Base-by-base conservation (phyloP, 1,140 invertebrate genomes). In the Planococcus citri region DNA sequence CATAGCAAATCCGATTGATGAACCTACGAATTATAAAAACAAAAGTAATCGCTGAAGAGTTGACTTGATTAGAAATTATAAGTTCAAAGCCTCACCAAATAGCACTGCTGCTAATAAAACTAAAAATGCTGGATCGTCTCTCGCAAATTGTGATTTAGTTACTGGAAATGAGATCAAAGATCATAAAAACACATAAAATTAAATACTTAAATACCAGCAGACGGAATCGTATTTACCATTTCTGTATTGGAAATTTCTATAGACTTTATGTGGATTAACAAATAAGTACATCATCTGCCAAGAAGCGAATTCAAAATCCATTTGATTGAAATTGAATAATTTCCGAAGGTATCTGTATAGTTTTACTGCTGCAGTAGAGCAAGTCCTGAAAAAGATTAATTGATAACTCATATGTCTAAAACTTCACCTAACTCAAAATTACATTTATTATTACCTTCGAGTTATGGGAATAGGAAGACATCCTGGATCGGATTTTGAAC, bases 211-310 rank as follows among this genome's bases (percentile, higher is more conserved):
- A 64, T 25, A 24, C 60, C n/a, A 68, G 27, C 24, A 64, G 73
- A 86, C 85, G 84, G n/a, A 85, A 96, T 94, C 90, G 87, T n/a
- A 99, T 99, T 80, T 96, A 96, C 94, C 90, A 88, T 99, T 99
- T 80, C 97, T 88, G 80, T 97, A 98, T 75, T 95, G 90, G 79
- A 97, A 98, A 82, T 98, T 97, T 79, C 94, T 87, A 76, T 97
- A 98, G 1, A 99, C 94, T 86, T 97, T 98, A 78, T 98, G 94
- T 25, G 97, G 97, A 0, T 94, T 84, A 70, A 91, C 84, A 79
- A 99, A 95, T 68, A 99, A 81, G 80, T 97, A 97, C 0, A 97
- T 80, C 92, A 98, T 98, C 85, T 99, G 97, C 96, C 96, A 99
- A 12, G 91, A 82, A 1, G 96, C 97, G 84, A 96, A 99, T 78